Conservation (phyloP, 2,113 vertebrate species). For the Bubo bubo region DNA sequence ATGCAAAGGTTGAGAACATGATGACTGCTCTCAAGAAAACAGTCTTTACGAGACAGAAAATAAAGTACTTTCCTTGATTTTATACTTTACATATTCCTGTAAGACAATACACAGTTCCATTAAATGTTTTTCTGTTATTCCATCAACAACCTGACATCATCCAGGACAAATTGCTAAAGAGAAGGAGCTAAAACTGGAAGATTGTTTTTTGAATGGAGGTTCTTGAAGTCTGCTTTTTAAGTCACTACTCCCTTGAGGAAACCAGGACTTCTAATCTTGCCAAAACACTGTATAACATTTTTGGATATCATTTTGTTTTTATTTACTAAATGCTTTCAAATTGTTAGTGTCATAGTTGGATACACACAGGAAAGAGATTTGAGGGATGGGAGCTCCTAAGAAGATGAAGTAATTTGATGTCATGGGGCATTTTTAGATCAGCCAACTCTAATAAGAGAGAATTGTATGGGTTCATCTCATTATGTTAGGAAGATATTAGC, state of each 20-base stretch:
- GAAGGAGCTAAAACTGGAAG: neutral
- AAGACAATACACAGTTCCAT: neutral
- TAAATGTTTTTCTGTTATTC: neutral
- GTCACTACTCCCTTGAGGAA: neutral
- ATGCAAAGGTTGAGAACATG: neutral
- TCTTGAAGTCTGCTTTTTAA: neutral
- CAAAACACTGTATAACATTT: neutral
- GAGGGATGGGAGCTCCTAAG: neutral
- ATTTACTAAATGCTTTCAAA: neutral
- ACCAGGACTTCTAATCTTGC: neutral
- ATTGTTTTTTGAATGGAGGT: neutral
- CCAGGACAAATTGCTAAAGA: neutral
- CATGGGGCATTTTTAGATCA: neutral
- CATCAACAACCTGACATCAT: neutral
- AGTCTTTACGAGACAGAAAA: neutral
- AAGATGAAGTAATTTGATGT: neutral
- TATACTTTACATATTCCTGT: neutral
- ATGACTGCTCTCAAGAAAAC: neutral
- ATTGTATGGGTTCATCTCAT: neutral
- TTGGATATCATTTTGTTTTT: neutral
- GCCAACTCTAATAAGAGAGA: neutral
- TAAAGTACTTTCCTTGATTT: neutral
- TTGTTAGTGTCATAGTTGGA: neutral
- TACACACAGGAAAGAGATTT: neutral
- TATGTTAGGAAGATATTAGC: neutral